Conservation (phyloP, 2,113 vertebrate species). For the Pachypanchax playfairii region DNA sequence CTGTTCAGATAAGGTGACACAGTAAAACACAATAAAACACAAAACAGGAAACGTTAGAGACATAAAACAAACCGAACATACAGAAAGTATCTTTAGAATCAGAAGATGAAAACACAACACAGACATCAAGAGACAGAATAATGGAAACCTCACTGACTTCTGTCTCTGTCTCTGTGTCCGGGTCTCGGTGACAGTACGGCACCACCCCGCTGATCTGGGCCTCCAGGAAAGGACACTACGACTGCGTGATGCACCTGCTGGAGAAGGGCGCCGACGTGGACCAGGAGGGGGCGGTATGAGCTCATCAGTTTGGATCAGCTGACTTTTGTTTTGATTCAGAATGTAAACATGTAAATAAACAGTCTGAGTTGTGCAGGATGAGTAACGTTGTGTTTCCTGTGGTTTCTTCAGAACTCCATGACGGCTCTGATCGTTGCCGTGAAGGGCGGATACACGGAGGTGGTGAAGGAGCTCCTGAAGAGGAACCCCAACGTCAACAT, state of each 20-base stretch:
- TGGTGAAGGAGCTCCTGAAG: slow-evolving; percentile 96
- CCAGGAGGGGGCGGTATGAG: slow-evolving; percentile 94
- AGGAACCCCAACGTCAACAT: slow-evolving; percentile 96
- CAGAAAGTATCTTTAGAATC: too few species aligned
- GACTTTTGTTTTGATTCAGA: too few species aligned
- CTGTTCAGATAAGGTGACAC: slow-evolving; percentile 94
- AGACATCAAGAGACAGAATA: too few species aligned
- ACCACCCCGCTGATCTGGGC: slow-evolving; percentile 97
- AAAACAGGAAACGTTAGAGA: too few species aligned
- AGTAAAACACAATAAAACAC: too few species aligned
- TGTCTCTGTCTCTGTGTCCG: too few species aligned
- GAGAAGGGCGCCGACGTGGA: slow-evolving; percentile 96
- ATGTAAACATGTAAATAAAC: too few species aligned
- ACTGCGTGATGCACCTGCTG: slow-evolving; percentile 91
- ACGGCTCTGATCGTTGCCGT: slow-evolving; percentile 97
- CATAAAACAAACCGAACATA: background rate
- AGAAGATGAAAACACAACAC: too few species aligned
- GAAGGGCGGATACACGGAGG: slow-evolving; percentile 90
- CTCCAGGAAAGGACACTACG: slow-evolving; percentile 91
- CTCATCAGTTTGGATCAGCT: too few species aligned
- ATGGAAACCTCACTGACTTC: too few species aligned
- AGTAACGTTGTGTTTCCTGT: background rate
- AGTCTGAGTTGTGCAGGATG: too few species aligned
- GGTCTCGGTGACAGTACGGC: slow-evolving; percentile 85
- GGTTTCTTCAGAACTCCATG: slow-evolving; percentile 90